Conservation (phyloP, 2,888 invertebrate species). For the Chrysolina haemoptera region DNA sequence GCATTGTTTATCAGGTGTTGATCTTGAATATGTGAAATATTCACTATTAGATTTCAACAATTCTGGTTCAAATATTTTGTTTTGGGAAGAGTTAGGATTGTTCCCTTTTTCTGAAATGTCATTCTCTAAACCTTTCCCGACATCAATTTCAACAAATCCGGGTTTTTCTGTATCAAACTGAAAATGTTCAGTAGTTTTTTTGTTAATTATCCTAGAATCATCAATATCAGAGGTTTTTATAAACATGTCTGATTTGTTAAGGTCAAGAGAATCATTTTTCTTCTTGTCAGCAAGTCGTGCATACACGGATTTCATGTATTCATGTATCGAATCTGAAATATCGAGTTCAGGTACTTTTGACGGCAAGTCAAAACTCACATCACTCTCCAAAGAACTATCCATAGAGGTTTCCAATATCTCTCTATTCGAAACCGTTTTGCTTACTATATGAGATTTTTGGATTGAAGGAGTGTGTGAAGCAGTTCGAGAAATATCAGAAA, state of each 20-base stretch:
- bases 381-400: slow-evolving; percentile 26
- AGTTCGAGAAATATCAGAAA: slow-evolving; percentile 9
- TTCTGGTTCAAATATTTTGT: not conserved
- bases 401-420: slow-evolving; percentile 23
- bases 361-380: slow-evolving; percentile 15
- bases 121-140: not conserved
- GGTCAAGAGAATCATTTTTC: not conserved
- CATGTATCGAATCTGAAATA: slow-evolving; percentile 35
- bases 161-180: too few species aligned
- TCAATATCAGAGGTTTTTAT: not conserved
- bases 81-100: not conserved
- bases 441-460: slow-evolving; percentile 4
- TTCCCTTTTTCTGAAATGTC: not conserved
- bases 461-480: not conserved
- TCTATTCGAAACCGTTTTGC: slow-evolving; percentile 18
- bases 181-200: not conserved
- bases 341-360: slow-evolving; percentile 5
- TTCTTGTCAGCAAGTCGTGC: not conserved
- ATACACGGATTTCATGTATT: slow-evolving; percentile 24
- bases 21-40: not conserved
- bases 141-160: too few species aligned
- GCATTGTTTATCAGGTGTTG: not conserved
- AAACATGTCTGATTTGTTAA: not conserved
- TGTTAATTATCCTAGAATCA: not conserved
- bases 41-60: not conserved